Evolutionary conservation across 2,797 vertebrate species (phyloP), one percentile per base, ranked within the genome.

Genomic region (Fistularia tabacaria): DNA sequence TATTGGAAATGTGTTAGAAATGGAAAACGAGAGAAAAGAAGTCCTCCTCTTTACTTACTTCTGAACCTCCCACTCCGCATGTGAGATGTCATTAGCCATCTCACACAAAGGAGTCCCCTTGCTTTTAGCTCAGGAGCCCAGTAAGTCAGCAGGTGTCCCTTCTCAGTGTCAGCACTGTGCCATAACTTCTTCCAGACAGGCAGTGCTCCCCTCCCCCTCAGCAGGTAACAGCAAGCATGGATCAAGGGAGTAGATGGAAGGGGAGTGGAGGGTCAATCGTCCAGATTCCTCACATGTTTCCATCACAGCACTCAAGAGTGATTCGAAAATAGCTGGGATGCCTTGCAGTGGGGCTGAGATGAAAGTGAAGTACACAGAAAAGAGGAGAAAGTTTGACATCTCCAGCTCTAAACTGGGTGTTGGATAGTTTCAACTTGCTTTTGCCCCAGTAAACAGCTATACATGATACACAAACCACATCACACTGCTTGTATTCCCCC

Each of bases 271-370:
- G 78, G 61, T 77, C 82, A 79, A 66, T 80, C 72, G 69, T 76
- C 66, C 71, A 85, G 85, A 89, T 89, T 89, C 86, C 76, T 81
- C 53, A 72, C 70, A 85, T 86, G 87, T 83, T 87, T 87, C 73
- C 67, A 69, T 64, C 72, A 60, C 64, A 60, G 66, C 57, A 53
- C 67, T 82, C 57, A 53, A 51, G 71, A 84, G 76, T 79, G 68
- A 81, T 25, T 83, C 83, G 55, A 67, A n/a, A 85, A 88, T 88
- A 83, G 59, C 83, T 82, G 54, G 56, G 76, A 87, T 88, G 81
- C 84, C 85, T 82, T 25, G 25, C 25, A 25, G 25, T 25, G 53
- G 61, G 74, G 71, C 38, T 68, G 59, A 59, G 67, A 51, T 56
- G 3, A 55, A 46, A 39, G 41, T 25, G 51, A n/a, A 36, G 36